phyloP scores from a whole-genome alignment of 2,888 invertebrate species.

The Prionchulus punctatus region DNA sequence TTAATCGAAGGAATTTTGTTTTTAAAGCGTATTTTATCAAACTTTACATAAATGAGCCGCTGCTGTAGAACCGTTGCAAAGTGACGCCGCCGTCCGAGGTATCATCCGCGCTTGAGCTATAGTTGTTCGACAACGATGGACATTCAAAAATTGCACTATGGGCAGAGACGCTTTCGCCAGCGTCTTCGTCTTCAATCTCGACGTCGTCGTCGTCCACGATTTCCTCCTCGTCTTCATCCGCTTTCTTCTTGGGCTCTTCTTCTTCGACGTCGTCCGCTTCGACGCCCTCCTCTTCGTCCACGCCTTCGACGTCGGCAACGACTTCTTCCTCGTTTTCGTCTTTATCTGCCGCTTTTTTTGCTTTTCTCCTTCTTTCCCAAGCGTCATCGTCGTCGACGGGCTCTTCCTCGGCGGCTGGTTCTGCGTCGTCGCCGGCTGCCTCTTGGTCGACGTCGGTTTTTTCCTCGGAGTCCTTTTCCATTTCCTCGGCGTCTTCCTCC shows the following conservation, averaged over 20 bases:
- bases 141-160: too few species aligned
- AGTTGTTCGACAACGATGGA: too few species aligned
- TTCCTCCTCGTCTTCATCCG: conserved; percentile 16
- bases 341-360: conserved; percentile 5
- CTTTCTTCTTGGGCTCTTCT: conserved; percentile 15
- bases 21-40: too few species aligned
- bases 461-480: neutral
- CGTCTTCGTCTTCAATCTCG: conserved; percentile 17
- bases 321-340: conserved; percentile 18
- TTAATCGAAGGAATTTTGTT: too few species aligned
- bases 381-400: conserved; percentile 9
- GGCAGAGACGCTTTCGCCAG: neutral
- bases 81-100: too few species aligned
- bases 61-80: too few species aligned
- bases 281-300: conserved; percentile 14
- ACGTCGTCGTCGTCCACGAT: conserved; percentile 20
- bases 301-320: conserved; percentile 20
- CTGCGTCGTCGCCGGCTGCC: conserved; percentile 3
- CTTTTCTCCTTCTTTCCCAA: neutral
- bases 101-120: too few species aligned
- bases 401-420: neutral
- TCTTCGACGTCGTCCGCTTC: conserved; percentile 16
- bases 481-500: too few species aligned
- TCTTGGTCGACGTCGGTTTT: too few species aligned
- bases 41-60: too few species aligned